Evolutionary conservation across 2,113 vertebrate genomes (phyloP), one percentile per base, ranked within the genome.

Genomic region (Upupa epops): DNA sequence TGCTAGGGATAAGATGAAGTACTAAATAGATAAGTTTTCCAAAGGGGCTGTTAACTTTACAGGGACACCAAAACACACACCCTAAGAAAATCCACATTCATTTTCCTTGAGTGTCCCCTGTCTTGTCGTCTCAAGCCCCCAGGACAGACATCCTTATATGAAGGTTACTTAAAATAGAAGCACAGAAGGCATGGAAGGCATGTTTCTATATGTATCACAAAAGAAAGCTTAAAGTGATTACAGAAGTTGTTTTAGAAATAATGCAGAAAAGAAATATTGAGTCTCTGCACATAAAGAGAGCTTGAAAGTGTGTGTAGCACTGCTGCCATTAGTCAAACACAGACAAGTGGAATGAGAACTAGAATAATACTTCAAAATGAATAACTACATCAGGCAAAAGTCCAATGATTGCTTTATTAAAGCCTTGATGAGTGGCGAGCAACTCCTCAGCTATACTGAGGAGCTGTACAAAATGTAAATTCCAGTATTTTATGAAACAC

Each of bases 301-400:
- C 88, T 88, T 69, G 63, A 69, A 94, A 90, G 21, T 72, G 40
- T 79, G 70, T 86, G 81, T 79, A 70, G 83, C 9, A 3, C 55
- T 66, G 70, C 71, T 93, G 65, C 70, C 76, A 82, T 91, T 92
- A 92, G 86, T 94, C 92, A 94, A 94, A 82, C 93, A 94, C 29
- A 95, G 86, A 95, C 88, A 84, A 93, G 58, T 82, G 40, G 42
- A 92, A 93, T 87, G 70, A 90, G 75, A 91, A 74, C 34, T 75
- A 46, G 93, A 94, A 82, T 95, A 96, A 94, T 96, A 83, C 81
- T 92, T 95, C 94, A 94, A 86, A 93, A 93, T 94, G 56, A 96
- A 70, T 95, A 94, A 94, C 83, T 93, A 45, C 74, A 83, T 89
- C 77, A 86, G 90, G 80, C 88, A 84, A 31, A 93, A 94, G 77